Conservation (phyloP, 2,888 invertebrate species). For the Lepidonotus clava region DNA sequence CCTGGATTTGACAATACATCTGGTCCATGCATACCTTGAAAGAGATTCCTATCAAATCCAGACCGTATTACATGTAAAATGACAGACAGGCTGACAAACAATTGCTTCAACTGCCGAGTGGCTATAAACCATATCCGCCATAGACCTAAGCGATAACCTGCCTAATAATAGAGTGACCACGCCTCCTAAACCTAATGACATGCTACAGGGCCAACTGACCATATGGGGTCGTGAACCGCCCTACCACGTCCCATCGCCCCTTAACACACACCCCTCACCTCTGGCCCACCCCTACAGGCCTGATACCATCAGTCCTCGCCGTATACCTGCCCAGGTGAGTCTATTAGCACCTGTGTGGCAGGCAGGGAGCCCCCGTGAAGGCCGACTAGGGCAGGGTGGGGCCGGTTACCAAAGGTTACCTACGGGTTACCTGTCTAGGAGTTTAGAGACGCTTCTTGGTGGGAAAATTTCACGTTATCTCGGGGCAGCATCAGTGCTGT, state of each 20-base stretch:
- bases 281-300: neutral
- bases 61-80: too few relatives aligned
- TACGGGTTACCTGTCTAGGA: neutral
- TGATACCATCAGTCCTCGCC: neutral
- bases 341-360: conserved; percentile 34
- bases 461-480: too few relatives aligned
- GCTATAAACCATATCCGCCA: neutral
- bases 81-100: neutral
- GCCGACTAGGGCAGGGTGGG: too few relatives aligned
- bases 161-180: conserved; percentile 22
- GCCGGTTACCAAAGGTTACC: neutral
- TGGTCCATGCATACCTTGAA: too few relatives aligned
- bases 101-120: neutral
- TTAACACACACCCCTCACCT: neutral
- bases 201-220: neutral
- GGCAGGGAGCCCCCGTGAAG: too few relatives aligned
- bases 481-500: too few relatives aligned
- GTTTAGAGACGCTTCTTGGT: too few relatives aligned
- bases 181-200: neutral
- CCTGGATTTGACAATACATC: too few relatives aligned
- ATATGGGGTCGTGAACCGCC: conserved; percentile 13
- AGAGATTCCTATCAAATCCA: too few relatives aligned
- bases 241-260: neutral
- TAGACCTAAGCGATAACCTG: neutral
- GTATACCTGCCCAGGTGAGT: neutral